phyloP scores from a whole-genome alignment of 2,888 invertebrate species.

The Crepidodera aurea region DNA sequence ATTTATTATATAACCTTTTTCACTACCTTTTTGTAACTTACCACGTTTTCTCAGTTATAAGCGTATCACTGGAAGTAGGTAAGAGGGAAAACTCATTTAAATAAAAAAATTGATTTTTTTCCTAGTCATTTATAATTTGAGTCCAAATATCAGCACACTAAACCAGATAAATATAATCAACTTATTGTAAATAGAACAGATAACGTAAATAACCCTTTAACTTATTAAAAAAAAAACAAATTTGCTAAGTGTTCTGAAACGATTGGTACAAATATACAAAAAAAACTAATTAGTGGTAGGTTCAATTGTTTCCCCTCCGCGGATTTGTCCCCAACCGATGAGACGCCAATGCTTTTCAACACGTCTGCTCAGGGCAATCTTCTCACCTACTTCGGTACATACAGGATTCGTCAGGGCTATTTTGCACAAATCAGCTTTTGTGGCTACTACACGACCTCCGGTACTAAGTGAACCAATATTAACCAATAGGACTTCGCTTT shows the following conservation, averaged over 20 bases:
- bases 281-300: constrained; percentile 63
- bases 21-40: too few relatives aligned
- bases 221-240: constrained; percentile 12
- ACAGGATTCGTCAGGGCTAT: constrained; percentile 97
- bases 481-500: constrained; percentile 91
- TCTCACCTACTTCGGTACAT: constrained; percentile 98
- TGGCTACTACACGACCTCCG: constrained; percentile 93
- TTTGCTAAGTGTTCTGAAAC: constrained; percentile 16
- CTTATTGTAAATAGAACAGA: constrained; percentile 4
- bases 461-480: constrained; percentile 99
- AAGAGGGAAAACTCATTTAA: too few relatives aligned
- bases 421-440: constrained; percentile 96
- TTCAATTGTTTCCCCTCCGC: constrained; percentile 95
- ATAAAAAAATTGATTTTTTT: not conserved
- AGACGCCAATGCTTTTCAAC: constrained; percentile 99
- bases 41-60: too few relatives aligned
- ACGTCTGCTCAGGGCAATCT: constrained; percentile 97
- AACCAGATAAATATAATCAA: constrained; percentile 13
- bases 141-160: constrained; percentile 19
- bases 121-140: constrained; percentile 18
- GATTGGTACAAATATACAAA: constrained; percentile 4
- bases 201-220: constrained; percentile 10
- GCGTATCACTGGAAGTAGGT: too few relatives aligned
- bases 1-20: too few relatives aligned
- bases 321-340: constrained; percentile 99